A percentile compares a stretch with the other conserved stretches of the same genome.
These are phyloP conservation scores for Myotis pilosus DNA, from an alignment of 2,797 vertebrate species.

Conservation along the genomic window DNA sequence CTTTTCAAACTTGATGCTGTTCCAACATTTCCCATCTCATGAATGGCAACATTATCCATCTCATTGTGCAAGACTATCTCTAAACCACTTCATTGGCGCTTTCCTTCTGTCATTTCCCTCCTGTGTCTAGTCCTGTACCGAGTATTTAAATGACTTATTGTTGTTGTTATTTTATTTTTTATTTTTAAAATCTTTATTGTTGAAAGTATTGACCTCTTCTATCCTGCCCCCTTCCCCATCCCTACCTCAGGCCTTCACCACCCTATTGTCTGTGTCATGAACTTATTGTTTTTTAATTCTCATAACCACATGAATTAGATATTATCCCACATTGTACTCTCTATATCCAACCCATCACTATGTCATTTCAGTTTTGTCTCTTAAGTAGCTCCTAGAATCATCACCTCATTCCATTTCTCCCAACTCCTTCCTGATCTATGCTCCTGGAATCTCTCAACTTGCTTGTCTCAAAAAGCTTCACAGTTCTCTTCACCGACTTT, in stretches of 20 bases:
- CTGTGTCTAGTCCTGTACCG: neutral
- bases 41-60: neutral
- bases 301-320: neutral
- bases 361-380: neutral
- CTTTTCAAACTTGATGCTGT: neutral
- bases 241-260: too few species aligned
- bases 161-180: neutral
- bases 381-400: neutral
- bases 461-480: neutral
- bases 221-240: too few species aligned
- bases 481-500: neutral
- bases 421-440: neutral
- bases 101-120: neutral
- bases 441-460: neutral
- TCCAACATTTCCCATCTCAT: neutral
- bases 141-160: neutral
- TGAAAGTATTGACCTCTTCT: too few species aligned
- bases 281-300: neutral
- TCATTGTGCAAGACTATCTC: neutral
- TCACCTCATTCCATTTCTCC: neutral
- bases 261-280: too few species aligned
- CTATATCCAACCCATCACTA: neutral
- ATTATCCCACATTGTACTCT: neutral
- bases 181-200: too few species aligned
- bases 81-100: neutral